Base-by-base conservation (phyloP, 2,888 invertebrate genomes). In the Gandaritis pyraliata region DNA sequence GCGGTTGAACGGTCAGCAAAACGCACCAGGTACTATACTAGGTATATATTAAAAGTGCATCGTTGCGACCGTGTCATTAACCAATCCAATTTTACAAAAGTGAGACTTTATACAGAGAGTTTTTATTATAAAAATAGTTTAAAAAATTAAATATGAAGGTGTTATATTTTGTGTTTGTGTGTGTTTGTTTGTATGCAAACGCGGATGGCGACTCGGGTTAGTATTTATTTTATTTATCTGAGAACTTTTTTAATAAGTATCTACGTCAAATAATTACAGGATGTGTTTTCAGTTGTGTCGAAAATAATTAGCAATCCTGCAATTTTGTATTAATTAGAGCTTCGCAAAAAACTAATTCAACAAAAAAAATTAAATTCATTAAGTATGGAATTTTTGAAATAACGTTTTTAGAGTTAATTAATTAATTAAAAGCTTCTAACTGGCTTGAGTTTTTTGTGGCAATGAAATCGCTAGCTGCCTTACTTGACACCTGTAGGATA, bases 21-120 rank as follows among this genome's bases (percentile, higher is more conserved):
- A 46, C 13, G 41, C 5, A 39, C 11, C 33, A 13, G 12, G 36
- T 38, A 46, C 54, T 10, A 13, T 7, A 23, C 53, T 49, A 30
- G 50, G 58, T 69, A 70, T 70, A 70, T 53, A 68, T 65, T 45
- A 41, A 47, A 58, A 66, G 38, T 52, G 64, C 61, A 58, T 47
- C 50, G 33, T 10, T 41, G 58, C 49, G 13, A 7, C 4, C 38
- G 56, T 54, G 36, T 51, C 70, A 69, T 41, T 66, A 47, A 15
- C 7, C n/a, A 36, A 23, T 16, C 39, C 62, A 59, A 36, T 64
- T 65, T 48, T 43, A 41, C 1, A 39, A 13, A 43, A 50, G 59
- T 41, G 49, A 65, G 58, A 62, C 54, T 51, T 33, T 4, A 7
- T 11, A 18, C 11, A 30, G 10, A 43, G 15, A 43, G 16, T 16